A percentile compares a stretch with the other conserved stretches of the same genome.
phyloP scores from a whole-genome alignment of 2,888 invertebrate species.

The Watsonalla binaria region DNA sequence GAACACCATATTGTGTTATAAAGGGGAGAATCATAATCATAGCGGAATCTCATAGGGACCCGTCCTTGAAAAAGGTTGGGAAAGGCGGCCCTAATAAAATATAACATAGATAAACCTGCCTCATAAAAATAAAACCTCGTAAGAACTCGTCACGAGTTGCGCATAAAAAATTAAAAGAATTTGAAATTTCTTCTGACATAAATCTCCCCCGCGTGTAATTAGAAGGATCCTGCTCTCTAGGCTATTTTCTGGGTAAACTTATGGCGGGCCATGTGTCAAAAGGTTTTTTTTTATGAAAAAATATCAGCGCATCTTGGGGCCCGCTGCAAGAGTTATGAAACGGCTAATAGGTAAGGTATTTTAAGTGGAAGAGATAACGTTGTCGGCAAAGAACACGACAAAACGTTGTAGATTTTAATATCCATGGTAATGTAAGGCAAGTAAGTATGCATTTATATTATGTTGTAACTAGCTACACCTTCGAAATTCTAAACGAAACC shows the following conservation, averaged over 20 bases:
- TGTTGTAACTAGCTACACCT: too few relatives aligned
- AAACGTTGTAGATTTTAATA: too few relatives aligned
- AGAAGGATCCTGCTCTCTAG: constrained; percentile 61
- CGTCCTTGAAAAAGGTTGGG: too few relatives aligned
- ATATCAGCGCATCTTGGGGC: constrained; percentile 42
- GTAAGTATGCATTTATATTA: too few relatives aligned
- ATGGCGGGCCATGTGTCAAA: constrained; percentile 68
- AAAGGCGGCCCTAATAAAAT: background rate
- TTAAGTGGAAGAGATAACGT: too few relatives aligned
- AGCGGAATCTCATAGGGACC: too few relatives aligned
- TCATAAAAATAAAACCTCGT: constrained; percentile 15
- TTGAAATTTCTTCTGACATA: constrained; percentile 65
- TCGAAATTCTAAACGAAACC: too few relatives aligned
- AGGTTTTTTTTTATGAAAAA: constrained; percentile 65
- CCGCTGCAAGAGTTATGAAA: constrained; percentile 46
- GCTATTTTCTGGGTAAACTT: constrained; percentile 62
- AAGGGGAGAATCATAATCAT: too few relatives aligned
- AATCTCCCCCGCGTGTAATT: constrained; percentile 72
- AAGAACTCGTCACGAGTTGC: constrained; percentile 29
- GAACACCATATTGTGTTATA: too few relatives aligned
- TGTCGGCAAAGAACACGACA: too few relatives aligned
- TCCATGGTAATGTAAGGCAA: too few relatives aligned
- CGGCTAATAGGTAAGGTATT: constrained; percentile 12
- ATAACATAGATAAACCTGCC: background rate
- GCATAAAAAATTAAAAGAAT: constrained; percentile 67